phyloP scores from a whole-genome alignment of 2,113 vertebrate species.

The Pleuronectes platessa region DNA sequence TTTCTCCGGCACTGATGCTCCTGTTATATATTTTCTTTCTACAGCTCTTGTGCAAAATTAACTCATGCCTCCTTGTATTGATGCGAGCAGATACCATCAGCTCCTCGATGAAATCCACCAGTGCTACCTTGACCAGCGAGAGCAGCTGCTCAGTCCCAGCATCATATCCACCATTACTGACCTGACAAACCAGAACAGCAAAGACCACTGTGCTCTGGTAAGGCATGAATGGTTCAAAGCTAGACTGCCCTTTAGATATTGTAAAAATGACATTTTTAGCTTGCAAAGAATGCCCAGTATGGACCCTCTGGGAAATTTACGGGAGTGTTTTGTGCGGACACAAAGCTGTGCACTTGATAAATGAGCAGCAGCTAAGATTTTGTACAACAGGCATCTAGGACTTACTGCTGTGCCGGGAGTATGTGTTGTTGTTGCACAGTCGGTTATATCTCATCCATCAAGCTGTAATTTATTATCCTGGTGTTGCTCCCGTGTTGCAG shows the following conservation, averaged over 20 bases:
- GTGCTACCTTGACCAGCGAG: constrained; percentile 95
- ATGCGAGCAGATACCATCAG: constrained; percentile 89
- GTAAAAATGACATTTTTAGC: constrained; percentile 65
- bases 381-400: constrained; percentile 35
- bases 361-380: constrained; percentile 45
- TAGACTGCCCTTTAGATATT: constrained; percentile 56
- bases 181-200: constrained; percentile 93
- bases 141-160: constrained; percentile 91
- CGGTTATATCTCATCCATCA: constrained; percentile 22
- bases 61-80: neutral
- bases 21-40: neutral
- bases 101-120: constrained; percentile 94
- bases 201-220: constrained; percentile 98
- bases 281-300: constrained; percentile 25
- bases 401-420: constrained; percentile 12
- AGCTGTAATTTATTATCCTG: constrained; percentile 4
- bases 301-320: constrained; percentile 49
- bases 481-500: constrained; percentile 12
- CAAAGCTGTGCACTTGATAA: constrained; percentile 56
- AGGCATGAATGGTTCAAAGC: constrained; percentile 45
- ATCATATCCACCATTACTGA: constrained; percentile 94
- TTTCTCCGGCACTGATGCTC: constrained; percentile 4
- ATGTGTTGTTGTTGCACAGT: constrained; percentile 5
- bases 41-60: neutral
- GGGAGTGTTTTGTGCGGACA: constrained; percentile 34